Percentiles rank a stretch among this genome's conserved stretches.
These are phyloP conservation scores for Upupa epops DNA, from an alignment of 2,113 vertebrate species.

Conservation along the genomic window DNA sequence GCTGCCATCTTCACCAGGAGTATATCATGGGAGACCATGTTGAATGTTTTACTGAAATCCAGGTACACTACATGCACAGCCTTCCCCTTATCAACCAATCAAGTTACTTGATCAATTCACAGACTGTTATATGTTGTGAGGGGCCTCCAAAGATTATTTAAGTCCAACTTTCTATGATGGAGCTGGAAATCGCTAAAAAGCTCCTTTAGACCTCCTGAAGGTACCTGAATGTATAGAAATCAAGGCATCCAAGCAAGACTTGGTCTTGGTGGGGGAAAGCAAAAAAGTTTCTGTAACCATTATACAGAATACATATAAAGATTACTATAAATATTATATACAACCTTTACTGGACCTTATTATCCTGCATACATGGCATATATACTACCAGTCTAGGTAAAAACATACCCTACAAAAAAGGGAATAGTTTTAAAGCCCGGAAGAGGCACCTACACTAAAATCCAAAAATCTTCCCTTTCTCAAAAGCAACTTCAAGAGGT, in stretches of 20 bases:
- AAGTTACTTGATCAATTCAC: too few relatives aligned
- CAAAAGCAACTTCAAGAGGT: background rate
- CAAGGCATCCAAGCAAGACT: background rate
- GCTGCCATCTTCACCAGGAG: too few relatives aligned
- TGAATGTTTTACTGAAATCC: too few relatives aligned
- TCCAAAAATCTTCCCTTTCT: background rate
- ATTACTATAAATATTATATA: too few relatives aligned
- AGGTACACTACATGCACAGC: too few relatives aligned
- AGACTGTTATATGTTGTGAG: too few relatives aligned
- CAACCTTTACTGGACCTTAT: too few relatives aligned
- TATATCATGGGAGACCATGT: too few relatives aligned
- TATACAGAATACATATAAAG: background rate
- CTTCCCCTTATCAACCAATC: too few relatives aligned
- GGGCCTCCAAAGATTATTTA: too few relatives aligned
- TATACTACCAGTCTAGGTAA: background rate
- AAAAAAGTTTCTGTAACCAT: background rate
- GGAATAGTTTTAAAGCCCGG: background rate
- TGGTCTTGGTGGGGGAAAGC: background rate
- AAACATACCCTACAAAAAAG: background rate
- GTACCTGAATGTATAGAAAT: background rate
- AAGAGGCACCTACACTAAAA: background rate
- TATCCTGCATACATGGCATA: background rate
- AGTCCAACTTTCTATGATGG: too few relatives aligned
- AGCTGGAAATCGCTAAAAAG: background rate
- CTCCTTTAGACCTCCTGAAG: background rate